Percentiles rank a stretch among this genome's conserved stretches.
Conservation (phyloP, 2,888 invertebrate genomes). For the Xanthia icteritia region DNA sequence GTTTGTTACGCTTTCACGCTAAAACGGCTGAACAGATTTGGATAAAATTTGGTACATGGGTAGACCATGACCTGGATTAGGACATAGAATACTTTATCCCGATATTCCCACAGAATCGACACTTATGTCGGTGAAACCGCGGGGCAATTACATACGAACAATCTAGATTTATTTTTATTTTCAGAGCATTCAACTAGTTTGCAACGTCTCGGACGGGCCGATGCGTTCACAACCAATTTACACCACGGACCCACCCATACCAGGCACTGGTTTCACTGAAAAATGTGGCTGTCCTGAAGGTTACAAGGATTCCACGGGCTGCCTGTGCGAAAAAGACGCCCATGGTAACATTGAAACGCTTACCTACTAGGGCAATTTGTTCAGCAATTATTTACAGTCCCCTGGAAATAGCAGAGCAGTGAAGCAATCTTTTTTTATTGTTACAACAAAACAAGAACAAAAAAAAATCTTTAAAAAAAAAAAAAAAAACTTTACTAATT, state of each 20-base stretch:
- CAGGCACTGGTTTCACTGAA: constrained; percentile 38
- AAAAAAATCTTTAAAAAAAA: neutral
- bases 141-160: too few species aligned
- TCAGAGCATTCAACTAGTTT: constrained; percentile 48
- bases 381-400: neutral
- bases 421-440: neutral
- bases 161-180: too few species aligned
- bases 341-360: constrained; percentile 10
- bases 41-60: too few species aligned
- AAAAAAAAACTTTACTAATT: neutral
- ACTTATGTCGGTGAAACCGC: too few species aligned
- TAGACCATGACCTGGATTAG: too few species aligned
- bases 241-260: constrained; percentile 39
- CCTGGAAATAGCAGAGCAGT: too few species aligned
- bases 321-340: constrained; percentile 37
- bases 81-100: too few species aligned
- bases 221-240: constrained; percentile 36
- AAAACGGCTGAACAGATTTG: too few species aligned
- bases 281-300: constrained; percentile 51
- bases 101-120: too few species aligned
- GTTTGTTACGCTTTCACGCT: too few species aligned
- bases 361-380: too few species aligned
- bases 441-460: too few species aligned
- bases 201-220: constrained; percentile 48
- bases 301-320: constrained; percentile 38